Evolutionary conservation across 2,888 invertebrate species (phyloP).

Genomic region (Eretmocerus hayati): DNA sequence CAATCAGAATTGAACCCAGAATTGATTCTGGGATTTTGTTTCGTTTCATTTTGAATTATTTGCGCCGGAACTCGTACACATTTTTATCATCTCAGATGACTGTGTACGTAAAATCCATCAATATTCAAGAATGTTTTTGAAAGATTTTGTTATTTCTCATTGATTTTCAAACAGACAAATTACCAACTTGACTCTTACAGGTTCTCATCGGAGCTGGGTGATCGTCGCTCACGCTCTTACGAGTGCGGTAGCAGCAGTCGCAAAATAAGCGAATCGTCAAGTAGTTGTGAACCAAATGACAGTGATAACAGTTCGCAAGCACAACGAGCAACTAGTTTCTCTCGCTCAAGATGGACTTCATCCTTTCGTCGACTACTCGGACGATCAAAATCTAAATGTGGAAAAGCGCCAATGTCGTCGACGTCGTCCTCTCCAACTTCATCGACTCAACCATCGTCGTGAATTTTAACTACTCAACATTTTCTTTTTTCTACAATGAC

Average conservation of each 20-base stretch:
- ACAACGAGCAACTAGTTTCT: constrained; percentile 40
- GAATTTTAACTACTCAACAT: background rate
- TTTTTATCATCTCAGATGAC: too few species aligned
- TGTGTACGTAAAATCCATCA: too few species aligned
- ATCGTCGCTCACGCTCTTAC: constrained; percentile 41
- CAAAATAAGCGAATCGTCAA: constrained; percentile 38
- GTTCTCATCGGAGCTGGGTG: constrained; percentile 44
- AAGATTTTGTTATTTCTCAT: too few species aligned
- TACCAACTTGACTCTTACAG: too few species aligned
- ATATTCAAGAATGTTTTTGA: too few species aligned
- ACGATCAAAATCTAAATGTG: constrained; percentile 27
- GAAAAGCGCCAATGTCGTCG: constrained; percentile 4
- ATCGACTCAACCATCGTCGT: background rate
- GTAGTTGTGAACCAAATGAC: constrained; percentile 25
- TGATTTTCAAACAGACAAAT: too few species aligned
- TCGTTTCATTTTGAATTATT: too few species aligned
- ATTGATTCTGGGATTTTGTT: too few species aligned
- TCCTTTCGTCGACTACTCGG: constrained; percentile 53
- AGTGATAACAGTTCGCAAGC: constrained; percentile 20
- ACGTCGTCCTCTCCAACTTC: background rate
- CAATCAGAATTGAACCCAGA: too few species aligned
- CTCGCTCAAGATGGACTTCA: constrained; percentile 56
- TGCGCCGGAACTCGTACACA: too few species aligned
- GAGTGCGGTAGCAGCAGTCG: constrained; percentile 36
- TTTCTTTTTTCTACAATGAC: background rate